These are phyloP conservation scores for Chondrosia reniformis DNA, from an alignment of 37 sponge, comb jelly and placozoan genomes.

Conservation along the genomic window DNA sequence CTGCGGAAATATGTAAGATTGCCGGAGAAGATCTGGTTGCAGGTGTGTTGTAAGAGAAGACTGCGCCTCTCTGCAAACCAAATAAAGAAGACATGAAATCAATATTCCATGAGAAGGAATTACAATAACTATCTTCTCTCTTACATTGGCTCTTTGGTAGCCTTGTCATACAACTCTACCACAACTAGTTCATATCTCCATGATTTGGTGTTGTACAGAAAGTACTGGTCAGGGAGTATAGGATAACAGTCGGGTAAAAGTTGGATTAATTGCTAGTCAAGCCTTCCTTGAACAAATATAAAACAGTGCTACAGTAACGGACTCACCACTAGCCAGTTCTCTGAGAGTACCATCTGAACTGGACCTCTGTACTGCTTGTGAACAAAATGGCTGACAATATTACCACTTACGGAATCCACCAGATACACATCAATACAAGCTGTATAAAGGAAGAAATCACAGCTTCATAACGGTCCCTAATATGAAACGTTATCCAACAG, in stretches of 20 bases:
- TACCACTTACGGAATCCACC: conserved; percentile 83
- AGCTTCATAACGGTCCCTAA: too few relatives aligned
- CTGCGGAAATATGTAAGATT: conserved; percentile 70
- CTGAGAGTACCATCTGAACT: conserved; percentile 75
- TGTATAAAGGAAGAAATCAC: conserved; percentile 9
- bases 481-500: not conserved
- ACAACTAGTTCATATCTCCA: conserved; percentile 72
- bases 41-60: conserved; percentile 67
- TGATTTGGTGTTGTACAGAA: conserved; percentile 46
- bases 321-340: conserved; percentile 90
- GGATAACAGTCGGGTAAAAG: not conserved
- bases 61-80: conserved; percentile 27
- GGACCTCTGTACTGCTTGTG: conserved; percentile 78
- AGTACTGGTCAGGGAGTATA: not conserved
- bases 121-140: not conserved
- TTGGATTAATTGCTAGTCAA: not conserved
- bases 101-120: not conserved
- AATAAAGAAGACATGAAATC: conserved; percentile 2
- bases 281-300: not conserved
- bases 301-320: too few relatives aligned
- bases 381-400: conserved; percentile 55
- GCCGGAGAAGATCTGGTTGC: conserved; percentile 37
- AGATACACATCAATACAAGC: conserved; percentile 62
- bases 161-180: conserved; percentile 66
- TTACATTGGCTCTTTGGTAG: conserved; percentile 39